Conservation (phyloP, 1,140 invertebrate genomes). For the Monochamus saltuarius region DNA sequence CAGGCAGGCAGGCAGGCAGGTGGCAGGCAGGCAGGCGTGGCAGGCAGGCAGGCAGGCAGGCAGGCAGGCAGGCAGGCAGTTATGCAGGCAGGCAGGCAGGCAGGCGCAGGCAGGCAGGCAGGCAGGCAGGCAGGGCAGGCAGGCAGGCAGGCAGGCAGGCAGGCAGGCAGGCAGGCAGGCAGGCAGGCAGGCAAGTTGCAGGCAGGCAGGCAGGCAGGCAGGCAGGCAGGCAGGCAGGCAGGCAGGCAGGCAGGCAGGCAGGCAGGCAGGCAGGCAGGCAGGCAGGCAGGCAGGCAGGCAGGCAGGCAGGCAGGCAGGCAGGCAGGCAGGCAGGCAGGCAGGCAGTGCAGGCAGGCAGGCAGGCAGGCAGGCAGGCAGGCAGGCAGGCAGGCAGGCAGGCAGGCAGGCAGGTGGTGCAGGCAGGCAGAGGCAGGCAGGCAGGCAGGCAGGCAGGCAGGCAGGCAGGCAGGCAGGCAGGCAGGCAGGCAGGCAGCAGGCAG, state of each 20-base stretch:
- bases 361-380: neutral
- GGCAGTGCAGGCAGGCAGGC: neutral
- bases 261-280: slow-evolving; percentile 1
- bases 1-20: slow-evolving; percentile 1
- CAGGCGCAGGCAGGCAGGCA: neutral
- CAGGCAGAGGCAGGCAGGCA: neutral
- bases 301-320: slow-evolving; percentile 1
- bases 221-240: slow-evolving; percentile 1
- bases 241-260: slow-evolving; percentile 1
- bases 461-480: neutral
- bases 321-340: slow-evolving; percentile 1
- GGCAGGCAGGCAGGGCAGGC: neutral
- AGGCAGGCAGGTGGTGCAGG: neutral
- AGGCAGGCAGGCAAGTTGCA: slow-evolving; percentile 1
- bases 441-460: neutral
- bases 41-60: slow-evolving; percentile 1
- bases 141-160: slow-evolving; percentile 1
- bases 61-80: neutral
- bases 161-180: slow-evolving; percentile 1
- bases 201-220: slow-evolving; percentile 1
- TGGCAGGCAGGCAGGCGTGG: neutral
- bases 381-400: too few relatives aligned
- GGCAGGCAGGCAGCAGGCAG: neutral
- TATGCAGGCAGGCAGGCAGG: neutral
- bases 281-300: slow-evolving; percentile 1